Percentiles rank a stretch among this genome's conserved stretches.
phyloP scores from a whole-genome alignment of 2,888 invertebrate genomes.

The Acrobasis suavella region DNA sequence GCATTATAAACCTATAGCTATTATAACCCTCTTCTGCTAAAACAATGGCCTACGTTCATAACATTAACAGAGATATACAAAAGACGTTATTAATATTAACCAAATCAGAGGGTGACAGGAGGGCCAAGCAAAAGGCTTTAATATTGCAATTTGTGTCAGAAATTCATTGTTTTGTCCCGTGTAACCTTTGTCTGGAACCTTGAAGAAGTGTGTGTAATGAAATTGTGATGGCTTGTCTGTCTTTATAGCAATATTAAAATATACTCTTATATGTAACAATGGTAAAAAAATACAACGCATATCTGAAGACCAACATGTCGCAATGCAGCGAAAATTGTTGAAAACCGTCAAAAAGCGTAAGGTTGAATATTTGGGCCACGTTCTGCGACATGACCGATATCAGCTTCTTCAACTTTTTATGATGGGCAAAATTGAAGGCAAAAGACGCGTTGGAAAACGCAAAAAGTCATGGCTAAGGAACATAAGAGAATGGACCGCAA shows the following conservation, averaged over 20 bases:
- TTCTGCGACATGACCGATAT: too few species aligned
- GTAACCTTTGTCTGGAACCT: not conserved
- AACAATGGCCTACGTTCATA: not conserved
- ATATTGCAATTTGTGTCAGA: constrained; percentile 14
- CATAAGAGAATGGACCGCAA: too few species aligned
- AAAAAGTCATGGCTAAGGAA: too few species aligned
- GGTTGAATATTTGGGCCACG: too few species aligned
- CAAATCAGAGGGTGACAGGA: not conserved
- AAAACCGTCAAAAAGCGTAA: too few species aligned
- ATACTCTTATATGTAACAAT: too few species aligned
- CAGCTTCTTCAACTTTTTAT: too few species aligned
- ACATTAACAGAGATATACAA: constrained; percentile 18
- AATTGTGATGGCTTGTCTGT: not conserved
- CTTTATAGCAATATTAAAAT: not conserved
- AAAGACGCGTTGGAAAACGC: too few species aligned
- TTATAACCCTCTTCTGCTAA: not conserved
- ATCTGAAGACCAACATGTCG: too few species aligned
- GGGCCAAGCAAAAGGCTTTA: constrained; percentile 7
- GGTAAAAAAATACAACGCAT: too few species aligned
- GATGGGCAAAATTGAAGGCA: too few species aligned
- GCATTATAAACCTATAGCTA: not conserved
- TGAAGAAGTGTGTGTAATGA: constrained; percentile 2
- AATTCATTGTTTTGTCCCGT: constrained; percentile 9
- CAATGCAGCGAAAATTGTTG: too few species aligned
- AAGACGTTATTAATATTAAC: constrained; percentile 18